Percentiles rank a stretch among this genome's conserved stretches.
phyloP scores from a whole-genome alignment of 2,888 invertebrate species.

The Polydrusus pterygomalis region DNA sequence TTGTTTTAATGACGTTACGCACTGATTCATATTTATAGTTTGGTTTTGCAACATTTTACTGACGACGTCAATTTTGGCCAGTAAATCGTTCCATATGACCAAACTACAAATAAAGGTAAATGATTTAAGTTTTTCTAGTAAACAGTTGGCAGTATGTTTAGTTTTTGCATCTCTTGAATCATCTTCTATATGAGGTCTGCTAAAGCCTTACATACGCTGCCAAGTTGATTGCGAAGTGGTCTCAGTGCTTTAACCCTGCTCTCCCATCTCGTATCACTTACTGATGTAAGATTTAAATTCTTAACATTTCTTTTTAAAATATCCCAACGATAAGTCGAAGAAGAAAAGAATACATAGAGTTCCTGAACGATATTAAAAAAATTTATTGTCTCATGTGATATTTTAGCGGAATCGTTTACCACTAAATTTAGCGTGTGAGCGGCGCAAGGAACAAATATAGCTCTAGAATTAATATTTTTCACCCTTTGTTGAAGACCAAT shows the following conservation, averaged over 20 bases:
- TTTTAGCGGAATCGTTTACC: constrained; percentile 61
- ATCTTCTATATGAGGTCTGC: too few species aligned
- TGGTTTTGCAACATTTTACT: neutral
- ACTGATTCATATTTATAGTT: neutral
- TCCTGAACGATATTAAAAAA: constrained; percentile 52
- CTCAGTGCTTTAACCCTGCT: neutral
- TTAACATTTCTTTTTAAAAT: constrained; percentile 8
- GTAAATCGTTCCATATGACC: neutral
- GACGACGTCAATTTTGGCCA: neutral
- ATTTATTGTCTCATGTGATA: constrained; percentile 47
- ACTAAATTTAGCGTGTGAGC: constrained; percentile 4
- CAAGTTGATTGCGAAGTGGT: neutral
- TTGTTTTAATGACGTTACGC: constrained; percentile 1
- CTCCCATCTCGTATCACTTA: neutral
- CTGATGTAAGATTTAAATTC: neutral
- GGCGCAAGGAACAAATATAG: constrained; percentile 59
- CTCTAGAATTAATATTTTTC: constrained; percentile 57
- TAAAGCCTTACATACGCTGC: too few species aligned
- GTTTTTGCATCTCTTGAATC: neutral
- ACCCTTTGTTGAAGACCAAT: constrained; percentile 61
- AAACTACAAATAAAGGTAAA: neutral
- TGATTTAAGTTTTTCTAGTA: neutral
- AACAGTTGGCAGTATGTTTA: neutral
- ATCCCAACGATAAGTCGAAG: constrained; percentile 18
- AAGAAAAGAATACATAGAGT: constrained; percentile 59